A percentile compares a stretch with the other conserved stretches of the same genome.
phyloP scores from a whole-genome alignment of 2,797 vertebrate genomes.

The Apodemus agrarius region DNA sequence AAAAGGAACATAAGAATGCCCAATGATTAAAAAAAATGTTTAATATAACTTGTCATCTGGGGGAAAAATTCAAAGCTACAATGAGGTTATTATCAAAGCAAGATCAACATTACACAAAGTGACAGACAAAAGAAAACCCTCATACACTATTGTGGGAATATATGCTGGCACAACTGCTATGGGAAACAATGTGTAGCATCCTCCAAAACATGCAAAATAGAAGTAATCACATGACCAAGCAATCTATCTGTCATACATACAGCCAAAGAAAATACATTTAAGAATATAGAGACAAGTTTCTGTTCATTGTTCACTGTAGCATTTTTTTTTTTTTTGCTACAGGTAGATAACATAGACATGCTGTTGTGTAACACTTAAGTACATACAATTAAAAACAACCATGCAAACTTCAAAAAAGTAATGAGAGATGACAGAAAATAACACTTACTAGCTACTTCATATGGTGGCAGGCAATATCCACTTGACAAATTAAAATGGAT shows the following conservation, averaged over 20 bases:
- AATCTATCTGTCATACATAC: background rate
- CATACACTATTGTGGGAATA: background rate
- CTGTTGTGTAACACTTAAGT: background rate
- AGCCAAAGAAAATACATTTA: background rate
- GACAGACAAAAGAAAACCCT: background rate
- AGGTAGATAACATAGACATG: background rate
- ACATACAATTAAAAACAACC: background rate
- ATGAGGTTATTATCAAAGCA: background rate
- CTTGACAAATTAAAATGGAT: background rate
- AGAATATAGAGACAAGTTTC: background rate
- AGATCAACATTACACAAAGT: background rate
- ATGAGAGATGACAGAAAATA: background rate
- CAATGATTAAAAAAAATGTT: background rate
- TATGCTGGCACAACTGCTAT: background rate
- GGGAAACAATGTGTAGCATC: background rate
- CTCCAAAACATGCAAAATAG: background rate
- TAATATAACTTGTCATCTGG: background rate
- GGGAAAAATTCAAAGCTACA: background rate
- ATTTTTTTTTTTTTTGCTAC: background rate
- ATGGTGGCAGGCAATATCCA: background rate
- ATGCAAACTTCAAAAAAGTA: background rate
- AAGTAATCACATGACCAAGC: background rate
- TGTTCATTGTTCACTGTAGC: background rate
- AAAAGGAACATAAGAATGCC: background rate
- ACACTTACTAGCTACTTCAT: background rate